Evolutionary conservation across 2,888 invertebrate genomes (phyloP).

Genomic region (Cancer borealis): DNA sequence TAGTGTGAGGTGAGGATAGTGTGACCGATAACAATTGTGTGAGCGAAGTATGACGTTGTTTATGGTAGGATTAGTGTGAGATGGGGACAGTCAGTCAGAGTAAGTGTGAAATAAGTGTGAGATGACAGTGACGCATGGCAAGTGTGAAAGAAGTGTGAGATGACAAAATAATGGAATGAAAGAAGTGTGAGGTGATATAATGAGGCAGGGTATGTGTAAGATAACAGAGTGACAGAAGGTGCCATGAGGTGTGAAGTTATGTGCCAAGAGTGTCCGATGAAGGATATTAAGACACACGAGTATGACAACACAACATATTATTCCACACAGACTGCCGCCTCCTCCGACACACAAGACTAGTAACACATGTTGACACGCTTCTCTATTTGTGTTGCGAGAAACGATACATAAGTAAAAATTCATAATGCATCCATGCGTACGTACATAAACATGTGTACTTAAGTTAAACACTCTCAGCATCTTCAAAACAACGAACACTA

Average conservation of each 20-base stretch:
- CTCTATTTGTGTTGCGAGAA: slow-evolving; percentile 38
- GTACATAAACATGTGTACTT: slow-evolving; percentile 3
- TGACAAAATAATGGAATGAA: not conserved
- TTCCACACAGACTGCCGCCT: slow-evolving; percentile 41
- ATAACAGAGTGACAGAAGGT: not conserved
- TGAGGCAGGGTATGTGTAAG: not conserved
- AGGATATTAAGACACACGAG: not conserved
- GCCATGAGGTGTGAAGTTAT: not conserved
- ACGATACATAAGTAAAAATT: not conserved
- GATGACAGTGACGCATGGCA: too few species aligned
- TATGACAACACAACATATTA: slow-evolving; percentile 43
- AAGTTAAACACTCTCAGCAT: not conserved
- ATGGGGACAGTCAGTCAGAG: not conserved
- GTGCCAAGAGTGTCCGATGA: not conserved
- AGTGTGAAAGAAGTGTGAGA: not conserved
- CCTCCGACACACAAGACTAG: not conserved
- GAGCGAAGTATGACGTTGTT: not conserved
- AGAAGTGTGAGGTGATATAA: not conserved
- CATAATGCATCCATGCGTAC: slow-evolving; percentile 16
- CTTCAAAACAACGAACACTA: not conserved
- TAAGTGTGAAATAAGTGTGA: not conserved
- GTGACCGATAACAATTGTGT: not conserved
- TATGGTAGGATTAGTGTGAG: not conserved
- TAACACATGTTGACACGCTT: slow-evolving; percentile 16
- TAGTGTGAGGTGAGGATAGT: not conserved